phyloP scores from a whole-genome alignment of 2,888 invertebrate genomes.

The Phaonia tiefii region DNA sequence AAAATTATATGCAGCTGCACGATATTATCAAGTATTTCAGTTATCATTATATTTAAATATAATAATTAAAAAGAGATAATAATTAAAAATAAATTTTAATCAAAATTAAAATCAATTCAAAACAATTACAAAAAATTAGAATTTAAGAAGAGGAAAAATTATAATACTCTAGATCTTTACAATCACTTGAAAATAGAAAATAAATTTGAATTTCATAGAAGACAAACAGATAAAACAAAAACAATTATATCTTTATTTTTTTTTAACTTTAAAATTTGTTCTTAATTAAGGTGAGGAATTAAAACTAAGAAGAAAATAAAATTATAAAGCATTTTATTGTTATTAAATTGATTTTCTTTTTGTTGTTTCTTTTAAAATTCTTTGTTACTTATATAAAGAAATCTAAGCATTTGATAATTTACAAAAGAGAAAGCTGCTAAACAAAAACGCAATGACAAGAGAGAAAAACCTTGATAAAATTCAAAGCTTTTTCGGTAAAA shows the following conservation, averaged over 20 bases:
- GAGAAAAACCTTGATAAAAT: conserved; percentile 33
- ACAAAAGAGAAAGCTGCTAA: conserved; percentile 46
- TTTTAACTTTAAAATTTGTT: conserved; percentile 29
- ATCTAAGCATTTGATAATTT: conserved; percentile 58
- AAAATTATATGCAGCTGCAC: conserved; percentile 65
- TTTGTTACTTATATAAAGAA: conserved; percentile 37
- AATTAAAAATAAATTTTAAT: conserved; percentile 44
- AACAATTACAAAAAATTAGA: conserved; percentile 70
- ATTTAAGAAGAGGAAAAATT: conserved; percentile 69
- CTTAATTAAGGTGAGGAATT: not conserved
- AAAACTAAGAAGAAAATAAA: conserved; percentile 53
- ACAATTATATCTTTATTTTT: conserved; percentile 57
- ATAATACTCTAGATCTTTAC: conserved; percentile 56
- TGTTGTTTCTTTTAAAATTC: conserved; percentile 8
- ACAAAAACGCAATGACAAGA: too few relatives aligned
- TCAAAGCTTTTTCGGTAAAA: conserved; percentile 27
- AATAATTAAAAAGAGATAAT: conserved; percentile 62
- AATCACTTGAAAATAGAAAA: conserved; percentile 26
- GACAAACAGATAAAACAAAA: conserved; percentile 44
- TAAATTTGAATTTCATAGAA: conserved; percentile 44
- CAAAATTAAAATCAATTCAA: conserved; percentile 45
- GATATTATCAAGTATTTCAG: conserved; percentile 7
- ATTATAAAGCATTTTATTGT: conserved; percentile 62
- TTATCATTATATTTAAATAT: conserved; percentile 58
- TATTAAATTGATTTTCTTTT: conserved; percentile 26